Percentiles rank a stretch among this genome's conserved stretches.
phyloP scores from a whole-genome alignment of 2,113 vertebrate genomes.

The Lophochroa leadbeateri region DNA sequence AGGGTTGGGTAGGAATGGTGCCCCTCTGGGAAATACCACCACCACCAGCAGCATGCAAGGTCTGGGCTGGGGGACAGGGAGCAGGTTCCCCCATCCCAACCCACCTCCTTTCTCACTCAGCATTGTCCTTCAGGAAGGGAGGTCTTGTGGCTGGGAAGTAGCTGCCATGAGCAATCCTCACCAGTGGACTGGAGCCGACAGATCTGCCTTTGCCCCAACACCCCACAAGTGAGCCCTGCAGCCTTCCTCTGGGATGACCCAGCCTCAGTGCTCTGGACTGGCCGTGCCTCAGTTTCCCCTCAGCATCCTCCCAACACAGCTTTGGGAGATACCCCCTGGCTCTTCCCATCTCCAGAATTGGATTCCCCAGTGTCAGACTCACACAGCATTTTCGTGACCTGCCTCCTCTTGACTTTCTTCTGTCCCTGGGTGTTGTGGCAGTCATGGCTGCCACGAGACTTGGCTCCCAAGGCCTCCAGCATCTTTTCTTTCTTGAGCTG shows the following conservation, averaged over 20 bases:
- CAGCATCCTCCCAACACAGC: not conserved
- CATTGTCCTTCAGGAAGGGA: not conserved
- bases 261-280: not conserved
- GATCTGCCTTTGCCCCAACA: not conserved
- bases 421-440: conserved; percentile 63
- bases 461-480: conserved; percentile 72
- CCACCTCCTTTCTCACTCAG: not conserved
- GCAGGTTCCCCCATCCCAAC: not conserved
- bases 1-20: not conserved
- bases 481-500: conserved; percentile 84
- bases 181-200: not conserved
- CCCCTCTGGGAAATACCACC: not conserved
- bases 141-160: rapidly evolving
- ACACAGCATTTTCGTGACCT: conserved; percentile 97
- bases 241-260: not conserved
- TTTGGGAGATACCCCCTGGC: not conserved
- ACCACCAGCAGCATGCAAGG: not conserved
- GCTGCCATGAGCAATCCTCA: not conserved
- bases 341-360: not conserved
- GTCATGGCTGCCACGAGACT: not conserved
- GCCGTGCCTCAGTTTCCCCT: not conserved
- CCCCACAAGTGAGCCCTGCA: not conserved
- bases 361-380: conserved; percentile 75
- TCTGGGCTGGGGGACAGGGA: not conserved
- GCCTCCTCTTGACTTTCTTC: conserved; percentile 78